Percentiles rank a stretch among this genome's conserved stretches.
Evolutionary conservation across 1,140 invertebrate species (phyloP).

Genomic region (Heliconius eleuchia): DNA sequence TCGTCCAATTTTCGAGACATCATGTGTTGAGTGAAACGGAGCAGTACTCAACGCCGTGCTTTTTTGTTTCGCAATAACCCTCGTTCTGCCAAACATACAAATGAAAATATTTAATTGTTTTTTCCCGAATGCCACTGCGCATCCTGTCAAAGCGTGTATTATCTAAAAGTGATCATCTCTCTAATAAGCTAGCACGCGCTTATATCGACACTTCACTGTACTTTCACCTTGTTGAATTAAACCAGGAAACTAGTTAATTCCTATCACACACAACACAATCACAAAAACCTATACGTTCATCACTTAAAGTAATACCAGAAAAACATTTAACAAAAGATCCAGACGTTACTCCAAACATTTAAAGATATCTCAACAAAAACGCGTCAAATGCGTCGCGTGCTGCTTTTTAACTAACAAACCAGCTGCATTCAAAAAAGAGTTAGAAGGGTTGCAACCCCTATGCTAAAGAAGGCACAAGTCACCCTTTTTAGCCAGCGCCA

Average conservation of each 20-base stretch:
- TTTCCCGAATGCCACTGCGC: too few relatives aligned
- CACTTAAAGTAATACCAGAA: background rate
- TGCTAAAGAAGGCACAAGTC: slow-evolving; percentile 39
- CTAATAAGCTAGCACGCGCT: background rate
- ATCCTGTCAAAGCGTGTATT: background rate
- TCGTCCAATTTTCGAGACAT: too few relatives aligned
- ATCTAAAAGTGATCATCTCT: background rate
- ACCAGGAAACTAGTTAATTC: slow-evolving; percentile 36
- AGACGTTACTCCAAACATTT: slow-evolving; percentile 36
- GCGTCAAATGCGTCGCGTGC: slow-evolving; percentile 59
- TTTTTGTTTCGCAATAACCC: too few relatives aligned
- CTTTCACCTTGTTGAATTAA: slow-evolving; percentile 10
- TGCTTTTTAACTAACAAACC: slow-evolving; percentile 57
- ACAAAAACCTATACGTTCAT: background rate
- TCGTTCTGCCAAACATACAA: too few relatives aligned
- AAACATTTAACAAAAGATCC: slow-evolving; percentile 34
- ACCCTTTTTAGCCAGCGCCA: slow-evolving; percentile 56
- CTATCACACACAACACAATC: background rate
- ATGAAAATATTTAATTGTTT: too few relatives aligned
- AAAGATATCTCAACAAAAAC: slow-evolving; percentile 45
- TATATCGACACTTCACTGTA: slow-evolving; percentile 18
- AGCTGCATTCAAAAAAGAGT: slow-evolving; percentile 53
- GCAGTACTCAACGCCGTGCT: too few relatives aligned
- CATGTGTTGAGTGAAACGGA: too few relatives aligned
- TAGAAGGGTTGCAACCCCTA: slow-evolving; percentile 55